Evolutionary conservation across 2,797 vertebrate genomes (phyloP), one percentile per base, ranked within the genome.

Genomic region (Anguilla marmorata): DNA sequence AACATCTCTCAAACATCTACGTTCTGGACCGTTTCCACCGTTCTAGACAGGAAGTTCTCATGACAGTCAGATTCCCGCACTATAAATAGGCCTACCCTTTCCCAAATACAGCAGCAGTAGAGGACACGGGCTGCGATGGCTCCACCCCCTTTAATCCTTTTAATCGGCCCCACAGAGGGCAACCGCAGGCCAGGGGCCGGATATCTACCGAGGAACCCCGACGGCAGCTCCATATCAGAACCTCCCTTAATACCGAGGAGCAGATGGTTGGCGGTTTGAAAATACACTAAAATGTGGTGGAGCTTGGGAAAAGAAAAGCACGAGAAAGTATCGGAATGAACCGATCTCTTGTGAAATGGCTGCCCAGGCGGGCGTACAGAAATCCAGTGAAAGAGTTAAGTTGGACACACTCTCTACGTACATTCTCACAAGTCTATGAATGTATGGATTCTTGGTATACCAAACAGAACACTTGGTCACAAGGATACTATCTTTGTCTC

Each of bases 1-100:
- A 63, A 21, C 50, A 72, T 88, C 54, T 37, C 74, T 60, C 11
- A n/a, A 21, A 69, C 45, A 52, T 30, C 56, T 79, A 19, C 27
- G 45, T 52, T 19, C 30, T 58, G 21, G n/a, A 82, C 74, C 27
- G 3, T 27, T 41, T 45, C 33, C 79, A 48, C 45, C 86, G 2
- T 50, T 82, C 41, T 41, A 60, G 52, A 80, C 66, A 89, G 60
- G 11, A 90, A 88, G 85, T 91, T 90, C 92, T 87, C 89, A 90
- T 90, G 89, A 90, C 85, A 87, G 76, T 84, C 88, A 69, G 87
- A 84, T 79, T 89, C 80, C 87, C 48, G 41, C 41, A 30, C 89
- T 91, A 91, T 90, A 87, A 89, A 91, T 89, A n/a, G n/a, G n/a
- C n/a, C n/a, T n/a, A 91, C 86, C 60, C n/a, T 63, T 82, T 86